A percentile compares a stretch with the other conserved stretches of the same genome.
Conservation (phyloP, 2,888 invertebrate species). For the Tillus elongatus region DNA sequence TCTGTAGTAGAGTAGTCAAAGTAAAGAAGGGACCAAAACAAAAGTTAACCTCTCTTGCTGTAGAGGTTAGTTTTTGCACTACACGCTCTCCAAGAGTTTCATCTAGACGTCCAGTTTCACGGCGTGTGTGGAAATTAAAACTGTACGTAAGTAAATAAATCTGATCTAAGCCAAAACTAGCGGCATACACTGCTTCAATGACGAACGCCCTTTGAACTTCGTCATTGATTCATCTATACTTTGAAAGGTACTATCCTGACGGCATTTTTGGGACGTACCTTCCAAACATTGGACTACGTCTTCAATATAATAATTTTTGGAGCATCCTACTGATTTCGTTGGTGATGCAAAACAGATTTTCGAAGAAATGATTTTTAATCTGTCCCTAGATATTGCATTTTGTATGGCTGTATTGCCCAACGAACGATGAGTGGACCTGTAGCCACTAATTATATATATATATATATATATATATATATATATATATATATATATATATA, state of each 20-base stretch:
- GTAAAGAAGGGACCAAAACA: slow-evolving; percentile 12
- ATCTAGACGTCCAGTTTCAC: slow-evolving; percentile 17
- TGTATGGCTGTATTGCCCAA: slow-evolving; percentile 19
- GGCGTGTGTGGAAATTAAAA: slow-evolving; percentile 20
- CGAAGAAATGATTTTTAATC: slow-evolving; percentile 17
- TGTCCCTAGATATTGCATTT: slow-evolving; percentile 17
- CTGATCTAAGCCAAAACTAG: slow-evolving; percentile 16
- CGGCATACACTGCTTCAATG: slow-evolving; percentile 18
- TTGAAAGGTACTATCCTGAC: slow-evolving; percentile 7
- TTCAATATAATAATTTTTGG: slow-evolving; percentile 5
- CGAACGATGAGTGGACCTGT: slow-evolving; percentile 17
- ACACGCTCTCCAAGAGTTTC: slow-evolving; percentile 22
- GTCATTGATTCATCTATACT: slow-evolving; percentile 10
- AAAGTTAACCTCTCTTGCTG: neutral
- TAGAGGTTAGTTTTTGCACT: slow-evolving; percentile 17
- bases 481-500: too few species aligned
- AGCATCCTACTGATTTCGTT: slow-evolving; percentile 17
- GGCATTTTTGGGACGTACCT: slow-evolving; percentile 4
- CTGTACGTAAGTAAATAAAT: slow-evolving; percentile 18
- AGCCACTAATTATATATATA: slow-evolving; percentile 9
- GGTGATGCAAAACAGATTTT: slow-evolving; percentile 22
- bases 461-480: too few species aligned
- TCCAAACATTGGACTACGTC: slow-evolving; percentile 3
- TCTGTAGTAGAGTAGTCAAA: slow-evolving; percentile 1
- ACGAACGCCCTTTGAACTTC: slow-evolving; percentile 17